Conservation (phyloP, 2,888 invertebrate genomes). For the Thysanoteuthis rhombus region DNA sequence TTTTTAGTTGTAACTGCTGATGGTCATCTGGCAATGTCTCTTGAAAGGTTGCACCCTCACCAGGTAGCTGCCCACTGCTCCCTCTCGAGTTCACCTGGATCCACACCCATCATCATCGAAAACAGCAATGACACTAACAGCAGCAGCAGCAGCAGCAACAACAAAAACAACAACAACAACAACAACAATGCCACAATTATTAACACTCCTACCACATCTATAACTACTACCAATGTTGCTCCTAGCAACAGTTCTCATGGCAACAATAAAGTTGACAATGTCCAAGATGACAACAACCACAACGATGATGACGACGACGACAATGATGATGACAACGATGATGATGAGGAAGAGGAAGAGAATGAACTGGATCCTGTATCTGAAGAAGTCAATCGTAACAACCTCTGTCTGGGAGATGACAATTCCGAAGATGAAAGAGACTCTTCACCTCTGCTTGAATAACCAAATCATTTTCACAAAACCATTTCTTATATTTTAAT, state of each 20-base stretch:
- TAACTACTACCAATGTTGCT: not conserved
- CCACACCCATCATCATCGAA: not conserved
- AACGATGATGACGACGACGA: not conserved
- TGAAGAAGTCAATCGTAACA: not conserved
- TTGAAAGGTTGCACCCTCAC: not conserved
- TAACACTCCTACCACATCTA: not conserved
- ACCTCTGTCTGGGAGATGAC: not conserved
- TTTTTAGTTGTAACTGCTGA: constrained; percentile 45
- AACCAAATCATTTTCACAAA: not conserved
- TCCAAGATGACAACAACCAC: no score
- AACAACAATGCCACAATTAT: not conserved
- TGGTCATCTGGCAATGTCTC: constrained; percentile 42
- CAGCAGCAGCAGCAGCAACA: not conserved
- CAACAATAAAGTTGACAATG: no score
- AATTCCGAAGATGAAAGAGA: not conserved
- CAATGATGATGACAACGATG: not conserved
- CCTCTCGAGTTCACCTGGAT: not conserved
- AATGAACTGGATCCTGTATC: not conserved
- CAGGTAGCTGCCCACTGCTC: constrained; percentile 13
- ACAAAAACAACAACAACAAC: no score
- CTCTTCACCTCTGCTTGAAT: not conserved
- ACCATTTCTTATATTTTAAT: not conserved
- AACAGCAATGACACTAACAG: not conserved
- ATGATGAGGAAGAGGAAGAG: not conserved
- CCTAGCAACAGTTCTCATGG: not conserved